phyloP scores from a whole-genome alignment of 2,888 invertebrate species.

The Plutella xylostella region DNA sequence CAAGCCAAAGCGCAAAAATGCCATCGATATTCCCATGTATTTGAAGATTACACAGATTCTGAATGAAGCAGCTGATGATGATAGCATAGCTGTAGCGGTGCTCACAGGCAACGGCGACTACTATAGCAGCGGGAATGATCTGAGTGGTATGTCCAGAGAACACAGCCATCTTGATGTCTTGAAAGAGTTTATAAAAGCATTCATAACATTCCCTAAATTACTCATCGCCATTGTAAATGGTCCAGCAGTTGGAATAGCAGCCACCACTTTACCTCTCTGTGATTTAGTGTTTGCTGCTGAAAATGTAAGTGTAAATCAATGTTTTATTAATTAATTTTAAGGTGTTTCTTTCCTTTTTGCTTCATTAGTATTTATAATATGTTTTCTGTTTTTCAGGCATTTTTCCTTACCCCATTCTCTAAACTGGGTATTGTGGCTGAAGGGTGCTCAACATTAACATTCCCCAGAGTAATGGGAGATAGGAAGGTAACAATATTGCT shows the following conservation, averaged over 20 bases:
- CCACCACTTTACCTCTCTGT: conserved; percentile 86
- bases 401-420: conserved; percentile 90
- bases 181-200: conserved; percentile 77
- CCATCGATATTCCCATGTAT: conserved; percentile 78
- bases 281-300: conserved; percentile 93
- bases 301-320: conserved; percentile 63
- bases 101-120: conserved; percentile 85
- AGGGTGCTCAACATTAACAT: conserved; percentile 88
- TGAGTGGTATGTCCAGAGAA: not conserved
- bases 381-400: conserved; percentile 72
- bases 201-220: conserved; percentile 90
- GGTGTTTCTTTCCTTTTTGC: not conserved
- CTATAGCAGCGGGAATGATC: conserved; percentile 89
- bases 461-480: conserved; percentile 86
- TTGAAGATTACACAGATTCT: conserved; percentile 72
- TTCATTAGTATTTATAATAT: not conserved
- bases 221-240: conserved; percentile 92
- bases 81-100: conserved; percentile 75
- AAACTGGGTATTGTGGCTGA: conserved; percentile 88
- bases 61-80: conserved; percentile 76
- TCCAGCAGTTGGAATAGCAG: conserved; percentile 91
- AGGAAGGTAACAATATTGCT: conserved; percentile 69
- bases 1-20: conserved; percentile 85
- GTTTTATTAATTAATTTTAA: not conserved
- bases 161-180: conserved; percentile 15